Base-by-base conservation (phyloP, 1,140 invertebrate species). In the Drosophila tsacasi region DNA sequence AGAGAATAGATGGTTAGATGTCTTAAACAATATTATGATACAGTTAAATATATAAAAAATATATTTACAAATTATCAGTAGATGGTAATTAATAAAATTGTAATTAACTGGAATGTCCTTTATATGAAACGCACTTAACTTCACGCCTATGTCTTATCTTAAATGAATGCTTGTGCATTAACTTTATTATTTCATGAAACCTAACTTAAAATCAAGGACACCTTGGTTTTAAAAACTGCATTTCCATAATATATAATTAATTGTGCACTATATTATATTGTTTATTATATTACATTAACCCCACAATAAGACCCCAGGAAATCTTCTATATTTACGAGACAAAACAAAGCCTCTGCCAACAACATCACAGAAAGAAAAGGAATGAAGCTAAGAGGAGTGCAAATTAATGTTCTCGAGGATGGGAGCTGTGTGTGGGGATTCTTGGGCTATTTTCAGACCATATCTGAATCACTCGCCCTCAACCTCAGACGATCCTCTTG, bases 371-470 rank as follows among this genome's bases (percentile, higher is more conserved):
- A 32, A 25, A 2, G 1, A 9, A 37, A 65, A 15, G 19, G 9
- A 19, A 19, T 27, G 19, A 27, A 49, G 44, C 15, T 10, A 35
- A 30, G 37, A 42, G 50, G 42, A 66, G 40, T 40, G 42, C 59
- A 50, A 62, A 50, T 32, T 62, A 50, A 55, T 30, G 23, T 15
- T 65, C 21, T 25, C 57, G 44, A 12, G 35, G 25, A 39, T 32
- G 32, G 65, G 61, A 25, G 23, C 35, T 35, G 30, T 42, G 63
- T 67, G 66, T 40, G 66, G 37, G 46, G 46, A 52, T 54, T 69
- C 37, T 68, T 35, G 42, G 54, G 27, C 69, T 73, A 73, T 73
- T 73, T 73, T 42, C 21, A 73, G 69, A 37, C 21, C 35, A 52
- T 55, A 40, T 50, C 54, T 73, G 67, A 73, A 46, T 73, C 67